Evolutionary conservation across 2,797 vertebrate species (phyloP).

Genomic region (Lepidocolaptes lacrymiger): DNA sequence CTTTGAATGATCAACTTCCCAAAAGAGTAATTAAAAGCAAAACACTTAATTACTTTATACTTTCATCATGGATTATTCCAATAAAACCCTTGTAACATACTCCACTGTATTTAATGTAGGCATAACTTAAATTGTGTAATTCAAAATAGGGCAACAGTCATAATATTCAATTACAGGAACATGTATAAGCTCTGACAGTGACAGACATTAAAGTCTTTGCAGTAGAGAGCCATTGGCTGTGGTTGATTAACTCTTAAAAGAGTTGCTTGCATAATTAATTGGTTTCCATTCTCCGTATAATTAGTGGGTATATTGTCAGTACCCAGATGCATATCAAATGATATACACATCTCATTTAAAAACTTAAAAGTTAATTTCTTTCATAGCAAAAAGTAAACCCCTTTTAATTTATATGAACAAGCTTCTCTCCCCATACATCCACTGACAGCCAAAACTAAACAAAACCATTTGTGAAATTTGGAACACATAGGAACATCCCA

Average conservation of each 20-base stretch:
- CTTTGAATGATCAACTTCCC: neutral
- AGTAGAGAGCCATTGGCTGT: neutral
- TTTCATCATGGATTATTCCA: conserved; percentile 2
- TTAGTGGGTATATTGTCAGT: neutral
- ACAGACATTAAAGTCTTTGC: neutral
- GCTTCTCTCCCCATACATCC: neutral
- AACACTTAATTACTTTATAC: neutral
- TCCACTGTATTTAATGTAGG: neutral
- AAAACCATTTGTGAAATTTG: neutral
- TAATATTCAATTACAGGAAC: neutral
- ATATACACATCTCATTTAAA: neutral
- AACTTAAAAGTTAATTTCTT: neutral
- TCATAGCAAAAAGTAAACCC: neutral
- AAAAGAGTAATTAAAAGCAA: neutral
- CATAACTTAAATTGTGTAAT: neutral
- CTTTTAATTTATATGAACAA: neutral
- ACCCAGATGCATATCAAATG: neutral
- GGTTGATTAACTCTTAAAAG: conserved; percentile 33
- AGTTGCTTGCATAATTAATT: conserved; percentile 36
- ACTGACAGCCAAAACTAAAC: neutral
- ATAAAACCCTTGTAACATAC: neutral
- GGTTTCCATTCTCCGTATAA: neutral
- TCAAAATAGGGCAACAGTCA: neutral
- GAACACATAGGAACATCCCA: neutral
- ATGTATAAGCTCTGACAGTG: neutral